A percentile compares a stretch with the other conserved stretches of the same genome.
These are phyloP conservation scores for Cacatua alba DNA, from an alignment of 2,113 vertebrate genomes.

Conservation along the genomic window DNA sequence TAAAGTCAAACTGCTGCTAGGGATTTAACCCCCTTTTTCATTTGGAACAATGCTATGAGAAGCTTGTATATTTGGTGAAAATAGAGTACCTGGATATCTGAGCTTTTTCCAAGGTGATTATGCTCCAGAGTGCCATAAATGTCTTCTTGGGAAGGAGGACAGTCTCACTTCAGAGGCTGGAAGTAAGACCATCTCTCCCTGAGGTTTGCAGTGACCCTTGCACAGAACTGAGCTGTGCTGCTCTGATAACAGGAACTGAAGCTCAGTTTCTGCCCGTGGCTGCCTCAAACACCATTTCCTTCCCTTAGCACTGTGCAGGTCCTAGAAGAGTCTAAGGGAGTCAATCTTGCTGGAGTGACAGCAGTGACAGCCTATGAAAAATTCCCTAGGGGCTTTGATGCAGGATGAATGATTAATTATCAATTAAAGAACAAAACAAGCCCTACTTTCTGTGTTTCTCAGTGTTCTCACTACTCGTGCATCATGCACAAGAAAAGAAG, in stretches of 20 bases:
- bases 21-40: background rate
- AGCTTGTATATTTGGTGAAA: background rate
- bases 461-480: background rate
- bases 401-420: background rate
- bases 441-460: background rate
- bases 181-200: background rate
- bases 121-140: background rate
- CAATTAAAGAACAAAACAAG: background rate
- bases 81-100: background rate
- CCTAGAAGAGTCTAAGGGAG: background rate
- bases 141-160: accelerated
- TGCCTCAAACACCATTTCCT: background rate
- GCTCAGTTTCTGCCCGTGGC: background rate
- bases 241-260: background rate
- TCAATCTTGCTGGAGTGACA: background rate
- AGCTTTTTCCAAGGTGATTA: background rate
- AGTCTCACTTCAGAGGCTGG: background rate
- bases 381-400: background rate
- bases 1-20: background rate
- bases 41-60: background rate
- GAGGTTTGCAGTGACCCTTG: background rate
- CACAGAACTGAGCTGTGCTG: background rate
- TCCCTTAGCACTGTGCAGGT: background rate
- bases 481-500: background rate
- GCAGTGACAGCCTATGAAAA: background rate